A percentile compares a stretch with the other conserved stretches of the same genome.
These are phyloP conservation scores for Dryomyza anilis DNA, from an alignment of 2,888 invertebrate genomes.

Conservation along the genomic window DNA sequence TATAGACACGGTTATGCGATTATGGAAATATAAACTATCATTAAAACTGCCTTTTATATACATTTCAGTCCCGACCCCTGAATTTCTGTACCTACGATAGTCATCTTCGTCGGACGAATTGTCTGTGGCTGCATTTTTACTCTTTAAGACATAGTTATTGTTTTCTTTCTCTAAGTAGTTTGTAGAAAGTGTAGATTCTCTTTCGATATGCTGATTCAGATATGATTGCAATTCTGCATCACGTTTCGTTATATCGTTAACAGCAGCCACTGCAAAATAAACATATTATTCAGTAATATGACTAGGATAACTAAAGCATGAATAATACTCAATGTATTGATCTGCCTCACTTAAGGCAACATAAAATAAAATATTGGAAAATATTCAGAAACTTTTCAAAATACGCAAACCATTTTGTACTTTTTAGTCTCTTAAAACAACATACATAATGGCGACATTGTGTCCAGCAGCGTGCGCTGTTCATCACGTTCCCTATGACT, in stretches of 20 bases:
- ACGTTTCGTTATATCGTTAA: conserved; percentile 43
- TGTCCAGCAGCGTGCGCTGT: conserved; percentile 40
- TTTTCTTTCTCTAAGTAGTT: not conserved
- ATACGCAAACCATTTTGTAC: not conserved
- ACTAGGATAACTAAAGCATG: not conserved
- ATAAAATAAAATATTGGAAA: no score
- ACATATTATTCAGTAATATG: not conserved
- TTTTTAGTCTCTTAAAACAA: not conserved
- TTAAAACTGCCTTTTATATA: no score
- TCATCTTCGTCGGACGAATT: conserved; percentile 35
- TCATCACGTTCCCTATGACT: no score
- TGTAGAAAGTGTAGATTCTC: conserved; percentile 10
- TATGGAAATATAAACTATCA: no score
- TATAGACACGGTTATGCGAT: no score
- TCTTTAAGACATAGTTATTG: not conserved
- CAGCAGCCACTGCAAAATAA: conserved; percentile 41
- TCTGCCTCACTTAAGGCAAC: no score
- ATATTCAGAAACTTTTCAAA: not conserved
- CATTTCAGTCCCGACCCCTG: no score
- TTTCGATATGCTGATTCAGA: conserved; percentile 34
- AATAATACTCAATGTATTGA: no score
- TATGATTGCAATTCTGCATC: conserved; percentile 42
- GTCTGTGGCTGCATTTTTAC: not conserved
- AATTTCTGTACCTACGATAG: no score
- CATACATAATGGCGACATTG: conserved; percentile 46